Evolutionary conservation across 2,797 vertebrate species (phyloP).

Genomic region (Leuciscus waleckii): DNA sequence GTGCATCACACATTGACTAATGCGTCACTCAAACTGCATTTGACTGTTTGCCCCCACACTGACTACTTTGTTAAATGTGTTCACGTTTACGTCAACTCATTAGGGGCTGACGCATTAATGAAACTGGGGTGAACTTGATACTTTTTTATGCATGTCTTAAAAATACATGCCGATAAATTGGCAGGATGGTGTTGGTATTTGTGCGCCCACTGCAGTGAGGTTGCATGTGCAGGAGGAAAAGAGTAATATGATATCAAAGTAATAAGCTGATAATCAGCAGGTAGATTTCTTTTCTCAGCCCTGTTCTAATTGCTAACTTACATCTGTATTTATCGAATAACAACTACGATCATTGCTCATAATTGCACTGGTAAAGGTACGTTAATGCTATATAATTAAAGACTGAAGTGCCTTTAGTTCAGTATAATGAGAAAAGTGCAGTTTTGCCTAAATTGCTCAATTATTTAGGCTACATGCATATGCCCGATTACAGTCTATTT

Average conservation of each 20-base stretch:
- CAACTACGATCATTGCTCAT: background rate
- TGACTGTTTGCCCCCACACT: slow-evolving; percentile 60
- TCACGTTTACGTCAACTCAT: slow-evolving; percentile 54
- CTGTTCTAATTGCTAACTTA: slow-evolving; percentile 10
- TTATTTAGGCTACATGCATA: background rate
- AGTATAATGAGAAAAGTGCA: slow-evolving; percentile 4
- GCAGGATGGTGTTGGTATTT: background rate
- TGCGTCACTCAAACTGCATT: slow-evolving; percentile 58
- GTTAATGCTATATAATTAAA: slow-evolving; percentile 39
- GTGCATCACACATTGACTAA: slow-evolving; percentile 64
- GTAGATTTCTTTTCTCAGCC: background rate
- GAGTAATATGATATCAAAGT: slow-evolving; percentile 7
- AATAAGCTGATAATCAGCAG: background rate
- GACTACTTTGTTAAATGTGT: slow-evolving; percentile 52
- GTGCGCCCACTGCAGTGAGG: background rate
- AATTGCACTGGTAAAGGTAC: slow-evolving; percentile 28
- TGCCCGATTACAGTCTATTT: background rate
- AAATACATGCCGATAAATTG: background rate
- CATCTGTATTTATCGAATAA: background rate
- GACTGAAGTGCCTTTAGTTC: slow-evolving; percentile 7
- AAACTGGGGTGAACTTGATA: slow-evolving; percentile 33
- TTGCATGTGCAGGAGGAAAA: background rate
- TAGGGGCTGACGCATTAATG: slow-evolving; percentile 26
- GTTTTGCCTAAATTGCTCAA: slow-evolving; percentile 16
- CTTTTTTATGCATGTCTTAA: background rate